These are phyloP conservation scores for Drosophila algonquin DNA, from an alignment of 2,888 invertebrate species.

Conservation along the genomic window DNA sequence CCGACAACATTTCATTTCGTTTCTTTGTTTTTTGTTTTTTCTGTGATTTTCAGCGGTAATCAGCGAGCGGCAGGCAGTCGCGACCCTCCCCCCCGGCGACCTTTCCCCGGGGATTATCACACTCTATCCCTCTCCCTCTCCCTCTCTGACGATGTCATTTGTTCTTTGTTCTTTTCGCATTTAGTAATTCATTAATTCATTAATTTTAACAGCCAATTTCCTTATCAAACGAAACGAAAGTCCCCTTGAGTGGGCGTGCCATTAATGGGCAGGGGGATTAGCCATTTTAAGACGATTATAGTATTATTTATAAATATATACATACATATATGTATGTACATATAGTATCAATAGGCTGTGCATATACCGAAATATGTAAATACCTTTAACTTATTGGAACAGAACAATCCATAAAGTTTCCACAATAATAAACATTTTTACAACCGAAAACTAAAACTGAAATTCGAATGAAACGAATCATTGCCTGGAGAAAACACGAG, in stretches of 20 bases:
- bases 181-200: slow-evolving; percentile 13
- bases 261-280: background rate
- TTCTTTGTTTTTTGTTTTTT: background rate
- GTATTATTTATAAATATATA: background rate
- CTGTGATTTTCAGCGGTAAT: slow-evolving; percentile 9
- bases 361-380: background rate
- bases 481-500: slow-evolving; percentile 16
- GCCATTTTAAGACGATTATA: background rate
- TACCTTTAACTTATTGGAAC: slow-evolving; percentile 7
- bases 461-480: slow-evolving; percentile 5
- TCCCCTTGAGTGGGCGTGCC: background rate
- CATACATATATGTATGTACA: too few relatives aligned
- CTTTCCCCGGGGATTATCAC: slow-evolving; percentile 19
- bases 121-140: background rate
- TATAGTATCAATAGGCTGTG: too few relatives aligned
- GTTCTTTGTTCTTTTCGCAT: slow-evolving; percentile 27
- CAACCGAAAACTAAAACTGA: slow-evolving; percentile 9
- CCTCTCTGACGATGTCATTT: slow-evolving; percentile 6
- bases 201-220: slow-evolving; percentile 6
- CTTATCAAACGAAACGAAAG: slow-evolving; percentile 14
- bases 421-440: slow-evolving; percentile 24
- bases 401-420: slow-evolving; percentile 18
- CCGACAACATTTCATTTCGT: slow-evolving; percentile 3
- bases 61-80: slow-evolving; percentile 3
- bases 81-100: slow-evolving; percentile 3